Evolutionary conservation across 2,888 invertebrate genomes (phyloP), one percentile per base, ranked within the genome.

Genomic region (Hirtodrosophila cameraria): DNA sequence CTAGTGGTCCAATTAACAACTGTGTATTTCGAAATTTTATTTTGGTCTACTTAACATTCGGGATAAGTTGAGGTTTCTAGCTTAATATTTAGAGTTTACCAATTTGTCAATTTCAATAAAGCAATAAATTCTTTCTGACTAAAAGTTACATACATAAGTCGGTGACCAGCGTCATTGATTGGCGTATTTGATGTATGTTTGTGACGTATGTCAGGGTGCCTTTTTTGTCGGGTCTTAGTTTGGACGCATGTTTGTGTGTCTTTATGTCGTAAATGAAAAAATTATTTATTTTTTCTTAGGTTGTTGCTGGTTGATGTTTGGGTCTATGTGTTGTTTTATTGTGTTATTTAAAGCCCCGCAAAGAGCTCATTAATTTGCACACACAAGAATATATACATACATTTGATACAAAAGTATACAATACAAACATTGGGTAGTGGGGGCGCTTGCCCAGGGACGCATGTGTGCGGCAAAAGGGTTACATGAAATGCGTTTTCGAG

Each of bases 291-390:
- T 41, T 12, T 36, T 48, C 53, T 38, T 41, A 36, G 39, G 63
- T n/a, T n/a, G 50, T 50, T 50, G 23, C 39, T 31, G 18, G 23
- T 35, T 57, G 25, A 36, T 33, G 20, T 27, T 36, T 42, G 53
- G 41, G 53, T 59, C 61, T 80, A 61, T 60, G 64, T 67, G 65
- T 53, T 67, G 61, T 74, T 65, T 64, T 59, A 86, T 85, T 78
- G 57, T 86, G 87, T 87, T 78, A 84, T 85, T 75, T 71, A 63
- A 82, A 87, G 82, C 39, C 61, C 61, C 69, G 85, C 87, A 80
- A 82, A 82, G 79, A 80, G 86, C 82, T 80, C 86, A 80, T 87
- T 80, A 80, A 87, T 80, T 81, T 82, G 45, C 45, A 46, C 41
- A 70, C 57, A 61, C 55, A 61, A 68, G 67, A 70, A 61, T 28